Base-by-base conservation (phyloP, 2,888 invertebrate species). In the Dicycla oo region DNA sequence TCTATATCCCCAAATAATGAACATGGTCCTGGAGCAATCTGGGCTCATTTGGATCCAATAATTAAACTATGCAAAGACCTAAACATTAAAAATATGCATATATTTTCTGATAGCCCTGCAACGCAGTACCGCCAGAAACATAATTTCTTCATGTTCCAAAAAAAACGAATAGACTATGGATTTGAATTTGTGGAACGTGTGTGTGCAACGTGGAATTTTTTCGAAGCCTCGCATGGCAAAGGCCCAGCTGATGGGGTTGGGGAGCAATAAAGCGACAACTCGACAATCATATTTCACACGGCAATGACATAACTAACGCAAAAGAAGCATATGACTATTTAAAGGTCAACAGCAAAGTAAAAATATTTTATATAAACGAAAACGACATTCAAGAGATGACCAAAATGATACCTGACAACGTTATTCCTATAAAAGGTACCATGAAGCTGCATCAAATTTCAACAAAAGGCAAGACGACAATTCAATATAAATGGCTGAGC, bases 251-350 rank as follows among this genome's bases (percentile, higher is more conserved):
- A 57, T 7, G 57, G 38, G 38, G 38, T 57, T 57, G 57, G 57
- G 38, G 57, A 3, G 57, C 57, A 38, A 7, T 57, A 57, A n/a
- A 57, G 57, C 57, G 57, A 2, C 57, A 57, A 57, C 38, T 57
- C 3, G 38, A 57, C 38, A 38, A 57, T 57, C n/a, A 57, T 57
- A 57, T 57, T 13, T 57, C 66, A 53, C 61, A 72, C 15, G 72
- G 72, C 45, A 58, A 72, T 61, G 60, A 65, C 60, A 72, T 72
- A 58, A 58, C 66, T 38, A 60, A 72, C 65, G 72, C 72, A 65
- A 65, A 64, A 60, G 49, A 57, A 60, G 66, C 66, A 51, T 71
- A 58, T 71, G 65, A 71, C 60, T 51, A 57, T 57, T 38, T 57
- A 57, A n/a, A 13, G 57, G 38, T 57, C n/a, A 57, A 57, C 57